A percentile compares a stretch with the other conserved stretches of the same genome.
Conservation (phyloP, 2,888 invertebrate genomes). For the Baccha elongata region DNA sequence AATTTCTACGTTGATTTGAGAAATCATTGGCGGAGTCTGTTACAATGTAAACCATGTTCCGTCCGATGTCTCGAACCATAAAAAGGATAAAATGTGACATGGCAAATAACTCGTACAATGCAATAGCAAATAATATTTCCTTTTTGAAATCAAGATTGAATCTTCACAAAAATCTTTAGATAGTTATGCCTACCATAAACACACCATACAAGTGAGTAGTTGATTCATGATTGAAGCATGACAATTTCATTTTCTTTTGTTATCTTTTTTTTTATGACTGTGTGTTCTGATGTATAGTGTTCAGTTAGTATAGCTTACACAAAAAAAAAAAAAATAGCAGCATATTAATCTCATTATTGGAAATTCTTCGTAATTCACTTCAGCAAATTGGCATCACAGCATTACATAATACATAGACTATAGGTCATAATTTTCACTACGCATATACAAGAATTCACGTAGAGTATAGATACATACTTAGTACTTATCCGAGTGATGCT, state of each 20-base stretch:
- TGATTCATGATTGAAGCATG: conserved; percentile 62
- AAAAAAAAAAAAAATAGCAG: conserved; percentile 14
- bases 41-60: too few species aligned
- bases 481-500: not conserved
- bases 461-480: too few species aligned
- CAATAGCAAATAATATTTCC: not conserved
- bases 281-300: not conserved
- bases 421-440: conserved; percentile 37
- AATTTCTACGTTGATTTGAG: too few species aligned
- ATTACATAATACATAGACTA: conserved; percentile 21
- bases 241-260: conserved; percentile 48
- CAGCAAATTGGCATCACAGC: conserved; percentile 42
- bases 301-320: not conserved
- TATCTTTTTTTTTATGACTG: conserved; percentile 8
- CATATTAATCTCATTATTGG: conserved; percentile 59
- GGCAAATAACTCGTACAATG: conserved; percentile 4
- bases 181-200: conserved; percentile 47
- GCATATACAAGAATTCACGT: too few species aligned
- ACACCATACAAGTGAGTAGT: conserved; percentile 40
- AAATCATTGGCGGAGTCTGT: too few species aligned
- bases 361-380: conserved; percentile 66
- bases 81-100: conserved; percentile 19
- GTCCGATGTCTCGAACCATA: too few species aligned
- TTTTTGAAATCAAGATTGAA: not conserved
- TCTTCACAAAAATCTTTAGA: not conserved